Percentiles rank a stretch among this genome's conserved stretches.
Conservation (phyloP, 2,797 vertebrate genomes). For the Momotus momota region DNA sequence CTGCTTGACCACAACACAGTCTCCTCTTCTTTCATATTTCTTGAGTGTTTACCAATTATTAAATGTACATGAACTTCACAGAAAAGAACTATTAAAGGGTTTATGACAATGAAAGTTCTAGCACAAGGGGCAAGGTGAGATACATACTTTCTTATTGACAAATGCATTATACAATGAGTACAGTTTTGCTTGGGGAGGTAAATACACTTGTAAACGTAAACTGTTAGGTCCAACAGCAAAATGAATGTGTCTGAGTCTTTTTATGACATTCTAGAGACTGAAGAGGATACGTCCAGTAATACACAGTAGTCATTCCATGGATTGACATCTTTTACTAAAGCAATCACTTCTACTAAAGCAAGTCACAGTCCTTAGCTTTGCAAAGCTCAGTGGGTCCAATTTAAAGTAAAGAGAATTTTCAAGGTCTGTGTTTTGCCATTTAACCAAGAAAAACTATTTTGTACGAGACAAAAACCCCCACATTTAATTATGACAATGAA, state of each 20-base stretch:
- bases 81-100: not conserved
- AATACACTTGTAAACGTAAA: not conserved
- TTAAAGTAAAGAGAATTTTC: not conserved
- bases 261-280: not conserved
- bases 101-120: not conserved
- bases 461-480: not conserved
- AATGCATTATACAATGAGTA: not conserved
- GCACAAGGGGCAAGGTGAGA: not conserved
- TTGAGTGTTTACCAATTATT: not conserved
- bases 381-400: not conserved
- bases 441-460: not conserved
- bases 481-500: not conserved
- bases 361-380: not conserved
- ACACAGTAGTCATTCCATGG: not conserved
- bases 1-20: not conserved
- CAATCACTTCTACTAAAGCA: not conserved
- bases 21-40: not conserved
- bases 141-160: not conserved
- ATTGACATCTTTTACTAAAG: not conserved
- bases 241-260: not conserved
- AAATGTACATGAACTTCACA: not conserved
- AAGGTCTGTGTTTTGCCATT: conserved; percentile 1
- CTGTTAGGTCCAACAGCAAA: not conserved
- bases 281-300: not conserved
- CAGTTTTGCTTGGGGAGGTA: not conserved